phyloP scores from a whole-genome alignment of 2,113 vertebrate species.

The Hippolais icterina region DNA sequence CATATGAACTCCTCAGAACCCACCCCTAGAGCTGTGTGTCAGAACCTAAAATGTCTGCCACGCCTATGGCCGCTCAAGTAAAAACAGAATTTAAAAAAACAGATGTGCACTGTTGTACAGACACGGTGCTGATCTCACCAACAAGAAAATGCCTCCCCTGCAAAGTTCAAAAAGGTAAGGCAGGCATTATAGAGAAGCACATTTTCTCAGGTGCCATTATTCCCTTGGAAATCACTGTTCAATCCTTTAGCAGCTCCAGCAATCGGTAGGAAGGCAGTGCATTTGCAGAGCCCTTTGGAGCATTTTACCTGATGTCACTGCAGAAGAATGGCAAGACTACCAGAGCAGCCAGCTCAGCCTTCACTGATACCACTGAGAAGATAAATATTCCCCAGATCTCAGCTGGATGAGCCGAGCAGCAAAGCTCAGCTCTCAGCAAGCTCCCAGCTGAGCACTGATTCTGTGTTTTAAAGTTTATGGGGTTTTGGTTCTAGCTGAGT shows the following conservation, averaged over 20 bases:
- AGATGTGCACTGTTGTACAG: not conserved
- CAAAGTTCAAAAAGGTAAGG: not conserved
- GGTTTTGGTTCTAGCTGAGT: not conserved
- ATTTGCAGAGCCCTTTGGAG: not conserved
- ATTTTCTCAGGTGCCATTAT: not conserved
- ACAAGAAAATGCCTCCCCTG: not conserved
- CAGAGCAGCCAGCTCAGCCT: not conserved
- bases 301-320: not conserved
- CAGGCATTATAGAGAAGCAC: not conserved
- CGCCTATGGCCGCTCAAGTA: fast-evolving
- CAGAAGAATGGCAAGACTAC: not conserved
- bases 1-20: not conserved
- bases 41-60: not conserved
- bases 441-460: not conserved
- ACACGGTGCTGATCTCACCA: fast-evolving
- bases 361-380: not conserved
- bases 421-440: not conserved
- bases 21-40: not conserved
- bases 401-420: not conserved
- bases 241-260: not conserved
- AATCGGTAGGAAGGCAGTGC: not conserved
- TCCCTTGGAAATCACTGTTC: not conserved
- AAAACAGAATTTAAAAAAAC: not conserved
- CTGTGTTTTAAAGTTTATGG: not conserved
- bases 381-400: not conserved